phyloP scores from a whole-genome alignment of 2,797 vertebrate genomes.

The Malacoctenus gilli region DNA sequence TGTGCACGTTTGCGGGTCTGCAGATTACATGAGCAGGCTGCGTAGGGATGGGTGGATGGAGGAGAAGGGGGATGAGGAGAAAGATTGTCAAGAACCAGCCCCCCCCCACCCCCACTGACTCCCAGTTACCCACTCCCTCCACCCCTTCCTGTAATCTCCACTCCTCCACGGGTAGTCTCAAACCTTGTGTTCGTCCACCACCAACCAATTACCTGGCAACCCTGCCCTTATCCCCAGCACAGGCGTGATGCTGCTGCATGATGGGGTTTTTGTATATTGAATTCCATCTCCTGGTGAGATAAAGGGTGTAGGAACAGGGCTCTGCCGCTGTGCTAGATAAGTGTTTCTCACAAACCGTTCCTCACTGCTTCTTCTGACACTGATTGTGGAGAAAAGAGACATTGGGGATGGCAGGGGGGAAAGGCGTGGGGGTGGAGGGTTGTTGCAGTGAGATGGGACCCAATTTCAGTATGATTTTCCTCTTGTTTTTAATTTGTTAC shows the following conservation, averaged over 20 bases:
- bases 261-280: conserved; percentile 91
- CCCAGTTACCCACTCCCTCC: conserved; percentile 72
- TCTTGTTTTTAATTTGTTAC: conserved; percentile 77
- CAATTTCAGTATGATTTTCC: conserved; percentile 76
- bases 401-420: conserved; percentile 77
- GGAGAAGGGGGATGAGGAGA: conserved; percentile 48
- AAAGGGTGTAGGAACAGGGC: conserved; percentile 91
- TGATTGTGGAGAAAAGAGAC: conserved; percentile 85
- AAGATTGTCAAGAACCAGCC: conserved; percentile 73
- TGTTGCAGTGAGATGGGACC: conserved; percentile 69
- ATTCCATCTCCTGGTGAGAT: conserved; percentile 92
- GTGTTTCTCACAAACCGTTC: conserved; percentile 85
- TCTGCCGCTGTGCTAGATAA: conserved; percentile 86
- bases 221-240: conserved; percentile 90
- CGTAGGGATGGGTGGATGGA: conserved; percentile 58
- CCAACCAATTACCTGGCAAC: conserved; percentile 96
- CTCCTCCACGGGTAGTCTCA: conserved; percentile 82
- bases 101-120: conserved; percentile 36
- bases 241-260: conserved; percentile 92
- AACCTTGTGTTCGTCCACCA: conserved; percentile 86
- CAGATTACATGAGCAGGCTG: conserved; percentile 73
- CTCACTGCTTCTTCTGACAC: conserved; percentile 82
- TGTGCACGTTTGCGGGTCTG: conserved; percentile 64
- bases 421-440: conserved; percentile 42
- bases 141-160: conserved; percentile 80